Evolutionary conservation across 2,888 invertebrate genomes (phyloP).

Genomic region (Temnothorax ravouxi): DNA sequence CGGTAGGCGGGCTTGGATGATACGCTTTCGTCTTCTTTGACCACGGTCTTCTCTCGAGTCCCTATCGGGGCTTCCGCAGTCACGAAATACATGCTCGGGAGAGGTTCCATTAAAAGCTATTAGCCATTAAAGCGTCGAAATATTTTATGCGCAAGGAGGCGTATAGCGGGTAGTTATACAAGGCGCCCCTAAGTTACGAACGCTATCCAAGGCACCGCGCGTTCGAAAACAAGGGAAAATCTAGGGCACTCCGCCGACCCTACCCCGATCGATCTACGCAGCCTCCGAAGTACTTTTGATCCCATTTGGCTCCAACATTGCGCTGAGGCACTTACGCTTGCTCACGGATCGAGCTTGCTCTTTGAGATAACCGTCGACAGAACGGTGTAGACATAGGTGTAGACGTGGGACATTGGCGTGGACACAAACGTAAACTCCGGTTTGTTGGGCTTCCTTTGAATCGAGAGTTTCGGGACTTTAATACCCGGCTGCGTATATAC

Average conservation of each 20-base stretch:
- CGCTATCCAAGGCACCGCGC: slow-evolving; percentile 58
- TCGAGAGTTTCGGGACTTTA: background rate
- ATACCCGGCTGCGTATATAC: background rate
- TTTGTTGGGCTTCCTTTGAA: background rate
- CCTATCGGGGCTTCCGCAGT: slow-evolving; percentile 59
- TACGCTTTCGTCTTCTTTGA: slow-evolving; percentile 47
- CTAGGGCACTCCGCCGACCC: slow-evolving; percentile 58
- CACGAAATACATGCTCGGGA: slow-evolving; percentile 65
- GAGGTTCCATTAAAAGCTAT: slow-evolving; percentile 81
- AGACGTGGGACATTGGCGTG: slow-evolving; percentile 29
- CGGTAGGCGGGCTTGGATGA: slow-evolving; percentile 21
- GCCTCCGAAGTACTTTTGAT: slow-evolving; percentile 55
- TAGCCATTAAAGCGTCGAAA: slow-evolving; percentile 82
- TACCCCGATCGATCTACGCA: slow-evolving; percentile 35
- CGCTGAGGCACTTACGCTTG: slow-evolving; percentile 35
- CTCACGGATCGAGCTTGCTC: slow-evolving; percentile 23
- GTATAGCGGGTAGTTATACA: slow-evolving; percentile 74
- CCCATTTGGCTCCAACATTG: slow-evolving; percentile 56
- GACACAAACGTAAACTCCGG: background rate
- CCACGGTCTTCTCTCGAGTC: slow-evolving; percentile 36
- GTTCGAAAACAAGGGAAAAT: slow-evolving; percentile 70
- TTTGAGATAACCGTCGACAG: slow-evolving; percentile 36
- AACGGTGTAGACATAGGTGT: slow-evolving; percentile 15
- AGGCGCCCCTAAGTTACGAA: slow-evolving; percentile 69
- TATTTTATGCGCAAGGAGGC: slow-evolving; percentile 81